phyloP scores from a whole-genome alignment of 2,888 invertebrate species.

The Erebia epiphron region DNA sequence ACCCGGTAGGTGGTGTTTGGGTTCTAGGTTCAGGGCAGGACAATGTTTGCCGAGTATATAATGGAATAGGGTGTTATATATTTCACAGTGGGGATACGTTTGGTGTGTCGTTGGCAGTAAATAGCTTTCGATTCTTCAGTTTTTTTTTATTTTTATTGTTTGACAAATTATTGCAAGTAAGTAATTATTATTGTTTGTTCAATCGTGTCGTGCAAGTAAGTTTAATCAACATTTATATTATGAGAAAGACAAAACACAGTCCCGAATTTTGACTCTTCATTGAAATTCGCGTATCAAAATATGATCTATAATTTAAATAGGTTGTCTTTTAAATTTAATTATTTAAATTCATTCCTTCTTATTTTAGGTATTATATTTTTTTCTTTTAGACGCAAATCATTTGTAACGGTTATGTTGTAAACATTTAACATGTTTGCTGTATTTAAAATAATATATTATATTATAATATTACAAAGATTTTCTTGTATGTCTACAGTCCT shows the following conservation, averaged over 20 bases:
- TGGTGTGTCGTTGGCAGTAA: no score
- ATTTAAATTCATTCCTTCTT: slow-evolving; percentile 75
- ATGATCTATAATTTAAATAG: slow-evolving; percentile 43
- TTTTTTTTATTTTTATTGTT: slow-evolving; percentile 10
- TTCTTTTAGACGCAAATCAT: slow-evolving; percentile 33
- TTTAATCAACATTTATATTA: slow-evolving; percentile 26
- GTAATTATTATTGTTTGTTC: slow-evolving; percentile 22
- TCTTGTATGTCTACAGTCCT: slow-evolving; percentile 49
- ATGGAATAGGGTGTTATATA: no score
- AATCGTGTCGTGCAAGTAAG: slow-evolving; percentile 43
- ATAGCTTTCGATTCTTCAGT: slow-evolving; percentile 6
- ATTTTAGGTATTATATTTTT: slow-evolving; percentile 57
- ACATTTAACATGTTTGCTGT: slow-evolving; percentile 52
- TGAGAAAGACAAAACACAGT: slow-evolving; percentile 38
- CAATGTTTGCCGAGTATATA: no score
- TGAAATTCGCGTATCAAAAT: slow-evolving; percentile 40
- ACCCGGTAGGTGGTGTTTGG: no score
- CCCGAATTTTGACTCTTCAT: slow-evolving; percentile 42
- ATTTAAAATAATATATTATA: slow-evolving; percentile 56
- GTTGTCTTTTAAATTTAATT: slow-evolving; percentile 57
- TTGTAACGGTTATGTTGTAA: slow-evolving; percentile 45
- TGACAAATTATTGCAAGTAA: neutral
- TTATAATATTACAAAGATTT: slow-evolving; percentile 55
- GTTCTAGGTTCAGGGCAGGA: no score
- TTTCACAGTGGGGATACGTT: no score